Base-by-base conservation (phyloP, 2,888 invertebrate species). In the Beris chalybata region DNA sequence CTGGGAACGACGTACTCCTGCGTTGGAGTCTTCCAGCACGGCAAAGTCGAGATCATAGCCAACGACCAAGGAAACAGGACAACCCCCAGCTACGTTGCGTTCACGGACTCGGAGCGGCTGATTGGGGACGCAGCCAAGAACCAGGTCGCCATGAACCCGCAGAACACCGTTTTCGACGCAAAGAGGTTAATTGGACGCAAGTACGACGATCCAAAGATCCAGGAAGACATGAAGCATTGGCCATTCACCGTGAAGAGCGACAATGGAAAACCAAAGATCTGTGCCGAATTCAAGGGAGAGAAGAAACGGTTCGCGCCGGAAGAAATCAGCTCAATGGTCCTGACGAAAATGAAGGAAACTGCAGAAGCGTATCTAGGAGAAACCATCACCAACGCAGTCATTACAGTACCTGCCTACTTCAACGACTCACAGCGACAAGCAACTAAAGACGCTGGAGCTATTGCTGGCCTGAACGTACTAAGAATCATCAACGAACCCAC, bases 401-500 rank as follows among this genome's bases (percentile, higher is more conserved):
- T 93, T 71, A 93, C 92, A 0, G 92, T 92, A 4, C 92, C 92
- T 5, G 92, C 92, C 5, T 92, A 92, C 76, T 92, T 91, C 76
- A 91, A 91, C 75, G 91, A 91, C 74, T 89, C 90, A 4, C 91
- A 91, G 77, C 84, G 92, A 11, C 91, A 91, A 77, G 91, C 91
- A 11, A 94, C 94, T 7, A 95, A 95, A 81, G 95, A 95, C 80
- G 93, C 95, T 11, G 95, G 95, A 1, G 84, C 84, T 4, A 91
- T 91, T 75, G 89, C 95, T 29, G 94, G 91, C 1, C 78, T 96
- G 31, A 94, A 94, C 79, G 93, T 96, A 3, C 82, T 95, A 48
- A 85, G 95, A 73, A 95, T 95, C 69, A 92, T 94, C 72, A 93
- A 94, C 77, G 94, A 95, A 78, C 95, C 95, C 7, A 95, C 94